phyloP scores from a whole-genome alignment of 2,113 vertebrate genomes.

The Ammodramus savannarum region DNA sequence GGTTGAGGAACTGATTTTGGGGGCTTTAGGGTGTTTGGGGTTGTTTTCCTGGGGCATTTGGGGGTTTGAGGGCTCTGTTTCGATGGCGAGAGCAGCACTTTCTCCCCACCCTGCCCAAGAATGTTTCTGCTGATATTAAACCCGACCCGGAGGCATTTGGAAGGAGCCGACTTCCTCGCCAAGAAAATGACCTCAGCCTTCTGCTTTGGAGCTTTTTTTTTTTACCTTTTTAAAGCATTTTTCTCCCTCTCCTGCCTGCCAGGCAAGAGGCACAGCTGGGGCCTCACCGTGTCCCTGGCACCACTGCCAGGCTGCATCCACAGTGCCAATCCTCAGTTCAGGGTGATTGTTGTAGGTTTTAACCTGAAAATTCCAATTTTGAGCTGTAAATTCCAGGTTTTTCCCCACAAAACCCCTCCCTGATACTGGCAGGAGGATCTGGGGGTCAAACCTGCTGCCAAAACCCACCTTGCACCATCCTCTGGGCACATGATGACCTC shows the following conservation, averaged over 20 bases:
- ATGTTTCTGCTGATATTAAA: conserved; percentile 72
- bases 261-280: neutral
- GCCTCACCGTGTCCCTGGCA: neutral
- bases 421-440: neutral
- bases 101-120: conserved; percentile 72
- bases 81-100: neutral
- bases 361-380: neutral
- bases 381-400: neutral
- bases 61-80: neutral
- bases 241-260: neutral
- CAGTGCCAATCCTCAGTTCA: fast-evolving
- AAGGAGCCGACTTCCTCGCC: conserved; percentile 43
- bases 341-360: neutral
- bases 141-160: conserved; percentile 66
- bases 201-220: conserved; percentile 15
- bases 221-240: conserved; percentile 59
- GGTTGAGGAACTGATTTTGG: neutral
- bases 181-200: conserved; percentile 72
- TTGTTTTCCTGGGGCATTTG: fast-evolving
- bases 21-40: neutral
- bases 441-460: neutral
- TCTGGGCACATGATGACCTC: fast-evolving
- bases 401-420: neutral
- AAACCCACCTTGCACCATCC: neutral
- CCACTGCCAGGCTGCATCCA: neutral